Conservation (phyloP, 2,113 vertebrate genomes). For the Todiramphus saurophagus region DNA sequence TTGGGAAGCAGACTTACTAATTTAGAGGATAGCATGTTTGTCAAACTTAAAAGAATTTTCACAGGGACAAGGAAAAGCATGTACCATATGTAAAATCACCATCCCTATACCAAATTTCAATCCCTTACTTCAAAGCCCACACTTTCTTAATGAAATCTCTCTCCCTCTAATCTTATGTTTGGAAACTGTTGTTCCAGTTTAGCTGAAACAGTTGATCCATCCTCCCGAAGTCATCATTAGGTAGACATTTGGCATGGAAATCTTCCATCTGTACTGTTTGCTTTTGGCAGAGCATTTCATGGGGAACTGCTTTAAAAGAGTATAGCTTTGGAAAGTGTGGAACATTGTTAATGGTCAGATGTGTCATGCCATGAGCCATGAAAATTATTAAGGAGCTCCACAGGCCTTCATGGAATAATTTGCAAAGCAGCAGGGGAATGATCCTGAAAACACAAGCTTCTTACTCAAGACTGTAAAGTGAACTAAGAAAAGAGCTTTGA, state of each 20-base stretch:
- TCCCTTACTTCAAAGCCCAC: neutral
- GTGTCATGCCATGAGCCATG: neutral
- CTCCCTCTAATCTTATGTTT: neutral
- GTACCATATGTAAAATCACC: neutral
- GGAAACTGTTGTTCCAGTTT: neutral
- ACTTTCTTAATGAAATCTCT: neutral
- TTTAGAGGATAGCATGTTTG: neutral
- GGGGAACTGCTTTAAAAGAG: neutral
- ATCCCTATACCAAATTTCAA: neutral
- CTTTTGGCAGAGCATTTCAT: neutral
- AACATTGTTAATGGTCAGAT: neutral
- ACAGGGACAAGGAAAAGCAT: neutral
- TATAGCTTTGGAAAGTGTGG: neutral
- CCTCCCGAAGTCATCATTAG: neutral
- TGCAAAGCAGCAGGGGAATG: neutral
- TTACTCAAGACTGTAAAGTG: neutral
- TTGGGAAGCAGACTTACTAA: neutral
- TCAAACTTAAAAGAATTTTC: neutral
- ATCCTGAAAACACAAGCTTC: neutral
- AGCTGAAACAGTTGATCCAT: neutral
- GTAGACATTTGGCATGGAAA: constrained; percentile 15
- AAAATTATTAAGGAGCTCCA: constrained; percentile 42
- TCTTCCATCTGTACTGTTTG: neutral
- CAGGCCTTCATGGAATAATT: constrained; percentile 16
- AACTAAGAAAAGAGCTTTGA: neutral